Evolutionary conservation across 2,888 invertebrate species (phyloP).

Genomic region (Amphipoea lucens): DNA sequence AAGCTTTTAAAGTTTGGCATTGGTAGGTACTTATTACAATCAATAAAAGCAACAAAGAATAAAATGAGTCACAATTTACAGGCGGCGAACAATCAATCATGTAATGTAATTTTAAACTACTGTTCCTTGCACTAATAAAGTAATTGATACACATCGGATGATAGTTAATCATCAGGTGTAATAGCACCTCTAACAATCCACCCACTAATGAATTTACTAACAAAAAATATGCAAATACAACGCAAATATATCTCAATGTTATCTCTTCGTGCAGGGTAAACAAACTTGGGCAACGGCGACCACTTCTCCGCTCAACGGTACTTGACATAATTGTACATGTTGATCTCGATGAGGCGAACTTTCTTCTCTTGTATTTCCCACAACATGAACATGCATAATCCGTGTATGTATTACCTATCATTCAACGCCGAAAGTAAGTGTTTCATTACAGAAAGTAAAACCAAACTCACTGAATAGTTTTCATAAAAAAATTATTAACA

Average conservation of each 20-base stretch:
- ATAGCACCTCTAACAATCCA: slow-evolving; percentile 48
- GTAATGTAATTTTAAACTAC: slow-evolving; percentile 54
- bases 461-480: slow-evolving; percentile 39
- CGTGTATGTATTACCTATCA: slow-evolving; percentile 30
- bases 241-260: slow-evolving; percentile 74
- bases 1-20: slow-evolving; percentile 47
- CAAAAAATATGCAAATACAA: slow-evolving; percentile 81
- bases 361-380: slow-evolving; percentile 49
- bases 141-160: slow-evolving; percentile 61
- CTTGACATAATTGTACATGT: slow-evolving; percentile 67
- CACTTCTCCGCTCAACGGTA: slow-evolving; percentile 76
- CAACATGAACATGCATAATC: slow-evolving; percentile 37
- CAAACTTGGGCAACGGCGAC: slow-evolving; percentile 71
- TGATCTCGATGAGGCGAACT: slow-evolving; percentile 61
- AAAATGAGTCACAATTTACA: slow-evolving; percentile 33
- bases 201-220: slow-evolving; percentile 66
- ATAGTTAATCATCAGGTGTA: slow-evolving; percentile 56
- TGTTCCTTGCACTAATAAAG: slow-evolving; percentile 64
- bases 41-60: slow-evolving; percentile 41
- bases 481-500: slow-evolving; percentile 45
- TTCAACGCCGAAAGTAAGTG: slow-evolving; percentile 46
- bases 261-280: slow-evolving; percentile 70
- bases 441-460: slow-evolving; percentile 62
- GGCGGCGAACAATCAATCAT: slow-evolving; percentile 57
- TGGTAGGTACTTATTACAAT: slow-evolving; percentile 32